A percentile compares a stretch with the other conserved stretches of the same genome.
phyloP scores from a whole-genome alignment of 2,113 vertebrate species.

The Leuciscus idus region DNA sequence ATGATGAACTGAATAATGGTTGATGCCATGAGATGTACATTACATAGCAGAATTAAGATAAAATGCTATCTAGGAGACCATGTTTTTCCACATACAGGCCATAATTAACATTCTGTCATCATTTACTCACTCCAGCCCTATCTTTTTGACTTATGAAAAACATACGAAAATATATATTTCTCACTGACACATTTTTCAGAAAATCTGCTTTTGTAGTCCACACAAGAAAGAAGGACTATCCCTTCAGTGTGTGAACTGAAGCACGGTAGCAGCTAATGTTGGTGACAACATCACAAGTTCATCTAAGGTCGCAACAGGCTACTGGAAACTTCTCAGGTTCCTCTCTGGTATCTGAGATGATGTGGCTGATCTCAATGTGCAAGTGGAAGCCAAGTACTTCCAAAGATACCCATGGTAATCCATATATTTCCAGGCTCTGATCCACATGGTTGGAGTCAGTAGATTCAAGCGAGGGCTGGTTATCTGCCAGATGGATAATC shows the following conservation, averaged over 20 bases:
- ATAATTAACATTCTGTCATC: background rate
- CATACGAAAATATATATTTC: background rate
- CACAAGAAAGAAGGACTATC: background rate
- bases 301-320: background rate
- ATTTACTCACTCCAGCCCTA: background rate
- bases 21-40: background rate
- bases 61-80: background rate
- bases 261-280: background rate
- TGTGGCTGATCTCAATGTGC: background rate
- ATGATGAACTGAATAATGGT: background rate
- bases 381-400: constrained; percentile 13
- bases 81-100: background rate
- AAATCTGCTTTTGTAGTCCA: background rate
- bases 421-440: background rate
- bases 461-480: background rate
- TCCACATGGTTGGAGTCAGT: background rate
- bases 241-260: no score
- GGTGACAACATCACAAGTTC: constrained; percentile 5
- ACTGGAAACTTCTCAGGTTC: constrained; percentile 31
- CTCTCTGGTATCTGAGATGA: constrained; percentile 5
- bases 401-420: constrained; percentile 23
- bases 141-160: background rate
- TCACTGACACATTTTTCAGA: background rate
- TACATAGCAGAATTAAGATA: background rate
- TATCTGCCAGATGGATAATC: constrained; percentile 12